Conservation (phyloP, 2,888 invertebrate genomes). For the Allygus modestus region DNA sequence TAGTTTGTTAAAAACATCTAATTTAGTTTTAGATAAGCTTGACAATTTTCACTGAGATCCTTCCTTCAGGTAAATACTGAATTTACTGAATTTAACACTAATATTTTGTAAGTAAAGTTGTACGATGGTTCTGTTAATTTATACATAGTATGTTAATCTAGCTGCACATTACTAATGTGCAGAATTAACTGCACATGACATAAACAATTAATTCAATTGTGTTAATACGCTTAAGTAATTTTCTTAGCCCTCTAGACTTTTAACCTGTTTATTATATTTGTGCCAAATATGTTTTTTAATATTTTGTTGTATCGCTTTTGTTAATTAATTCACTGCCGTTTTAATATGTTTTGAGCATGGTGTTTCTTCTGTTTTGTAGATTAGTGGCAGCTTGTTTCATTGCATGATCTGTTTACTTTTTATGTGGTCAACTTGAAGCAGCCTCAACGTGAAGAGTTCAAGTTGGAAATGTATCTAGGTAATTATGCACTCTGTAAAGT, state of each 20-base stretch:
- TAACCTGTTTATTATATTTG: not conserved
- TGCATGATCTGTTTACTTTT: constrained; percentile 57
- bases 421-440: constrained; percentile 15
- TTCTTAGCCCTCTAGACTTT: not conserved
- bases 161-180: not conserved
- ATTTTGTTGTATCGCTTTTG: not conserved
- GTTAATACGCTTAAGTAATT: not conserved
- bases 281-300: not conserved
- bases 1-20: no score
- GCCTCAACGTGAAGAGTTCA: not conserved
- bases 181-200: not conserved
- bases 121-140: no score
- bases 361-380: constrained; percentile 50
- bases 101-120: no score
- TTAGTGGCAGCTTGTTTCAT: constrained; percentile 38
- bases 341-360: constrained; percentile 39
- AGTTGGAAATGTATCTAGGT: not conserved
- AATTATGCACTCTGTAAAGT: no score
- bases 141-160: no score
- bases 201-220: not conserved
- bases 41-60: no score
- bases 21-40: no score
- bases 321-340: not conserved
- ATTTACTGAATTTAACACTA: no score
- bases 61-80: no score